Evolutionary conservation across 2,888 invertebrate species (phyloP).

Genomic region (Philereme transversata): DNA sequence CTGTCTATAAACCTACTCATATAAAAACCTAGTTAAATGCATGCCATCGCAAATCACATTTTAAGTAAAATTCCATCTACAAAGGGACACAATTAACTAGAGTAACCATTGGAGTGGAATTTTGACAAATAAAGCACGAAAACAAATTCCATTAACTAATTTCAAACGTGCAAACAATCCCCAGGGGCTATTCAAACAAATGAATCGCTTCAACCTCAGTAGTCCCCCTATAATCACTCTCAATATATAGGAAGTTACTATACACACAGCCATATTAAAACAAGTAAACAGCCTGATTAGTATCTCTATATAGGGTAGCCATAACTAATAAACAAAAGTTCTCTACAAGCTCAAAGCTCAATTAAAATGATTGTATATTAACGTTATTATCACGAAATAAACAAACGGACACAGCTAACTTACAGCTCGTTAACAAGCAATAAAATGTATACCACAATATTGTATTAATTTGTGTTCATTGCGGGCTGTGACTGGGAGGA

Average conservation of each 20-base stretch:
- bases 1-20: no score
- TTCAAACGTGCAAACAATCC: slow-evolving; percentile 4
- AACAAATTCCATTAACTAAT: background rate
- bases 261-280: slow-evolving; percentile 4
- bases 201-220: slow-evolving; percentile 16
- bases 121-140: background rate
- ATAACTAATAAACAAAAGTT: slow-evolving; percentile 12
- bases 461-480: slow-evolving; percentile 16
- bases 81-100: no score
- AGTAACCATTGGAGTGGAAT: background rate
- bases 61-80: no score
- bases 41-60: no score
- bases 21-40: no score
- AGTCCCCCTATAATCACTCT: slow-evolving; percentile 8
- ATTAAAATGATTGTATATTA: slow-evolving; percentile 13
- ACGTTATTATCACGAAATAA: slow-evolving; percentile 29
- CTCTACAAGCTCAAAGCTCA: slow-evolving; percentile 1
- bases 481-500: slow-evolving; percentile 11
- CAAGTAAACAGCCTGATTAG: background rate
- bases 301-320: slow-evolving; percentile 2
- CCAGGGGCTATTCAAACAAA: slow-evolving; percentile 15
- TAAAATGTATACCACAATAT: slow-evolving; percentile 20
- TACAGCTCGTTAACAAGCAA: slow-evolving; percentile 41
- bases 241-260: slow-evolving; percentile 1
- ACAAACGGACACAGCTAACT: slow-evolving; percentile 37